Evolutionary conservation across 2,888 invertebrate species (phyloP).

Genomic region (Sturmia bella): DNA sequence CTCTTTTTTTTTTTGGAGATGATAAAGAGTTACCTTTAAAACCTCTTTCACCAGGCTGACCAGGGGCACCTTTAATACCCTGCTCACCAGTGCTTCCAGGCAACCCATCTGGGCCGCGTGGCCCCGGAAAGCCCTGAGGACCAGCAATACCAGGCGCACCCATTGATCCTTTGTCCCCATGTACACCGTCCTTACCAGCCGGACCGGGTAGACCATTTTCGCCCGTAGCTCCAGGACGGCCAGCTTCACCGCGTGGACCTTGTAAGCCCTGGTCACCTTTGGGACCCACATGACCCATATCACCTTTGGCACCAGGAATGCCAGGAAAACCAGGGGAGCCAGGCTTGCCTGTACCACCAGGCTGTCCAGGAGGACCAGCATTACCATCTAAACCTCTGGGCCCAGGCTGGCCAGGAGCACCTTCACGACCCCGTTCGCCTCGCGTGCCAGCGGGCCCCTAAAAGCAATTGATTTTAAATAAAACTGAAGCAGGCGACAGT

Average conservation of each 20-base stretch:
- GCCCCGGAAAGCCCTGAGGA: constrained; percentile 91
- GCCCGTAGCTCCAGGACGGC: constrained; percentile 89
- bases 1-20: neutral
- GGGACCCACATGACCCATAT: constrained; percentile 88
- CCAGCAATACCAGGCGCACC: constrained; percentile 89
- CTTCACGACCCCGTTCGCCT: constrained; percentile 93
- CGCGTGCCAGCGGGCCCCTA: constrained; percentile 90
- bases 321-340: constrained; percentile 94
- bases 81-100: constrained; percentile 88
- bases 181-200: constrained; percentile 90
- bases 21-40: constrained; percentile 84
- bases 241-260: constrained; percentile 91
- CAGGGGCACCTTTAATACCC: constrained; percentile 89
- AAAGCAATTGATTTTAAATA: constrained; percentile 49
- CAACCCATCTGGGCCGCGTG: constrained; percentile 89
- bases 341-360: constrained; percentile 90
- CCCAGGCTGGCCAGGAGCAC: constrained; percentile 89
- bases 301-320: constrained; percentile 89
- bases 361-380: constrained; percentile 86
- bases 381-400: constrained; percentile 90
- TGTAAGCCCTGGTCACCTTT: constrained; percentile 92
- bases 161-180: constrained; percentile 90
- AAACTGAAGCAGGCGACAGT: neutral
- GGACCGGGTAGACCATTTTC: constrained; percentile 89
- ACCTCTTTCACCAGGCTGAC: constrained; percentile 89